phyloP scores from a whole-genome alignment of 1,140 invertebrate species.

The Drosophila pectinifera region DNA sequence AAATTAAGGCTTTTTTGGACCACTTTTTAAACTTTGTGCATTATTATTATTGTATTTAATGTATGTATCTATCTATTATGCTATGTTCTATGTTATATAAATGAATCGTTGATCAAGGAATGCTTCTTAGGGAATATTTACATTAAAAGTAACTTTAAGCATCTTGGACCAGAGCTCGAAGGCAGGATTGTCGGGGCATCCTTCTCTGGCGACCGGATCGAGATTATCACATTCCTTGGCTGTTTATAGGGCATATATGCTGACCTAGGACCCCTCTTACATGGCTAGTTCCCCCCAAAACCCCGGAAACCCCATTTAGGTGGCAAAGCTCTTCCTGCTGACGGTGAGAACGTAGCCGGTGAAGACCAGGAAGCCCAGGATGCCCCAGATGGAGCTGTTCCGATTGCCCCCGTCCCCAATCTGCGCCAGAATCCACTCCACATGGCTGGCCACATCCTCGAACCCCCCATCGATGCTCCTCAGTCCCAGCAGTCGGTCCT shows the following conservation, averaged over 20 bases:
- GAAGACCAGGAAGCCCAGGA: constrained; percentile 62
- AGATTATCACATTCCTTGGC: constrained; percentile 65
- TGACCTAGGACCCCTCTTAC: constrained; percentile 13
- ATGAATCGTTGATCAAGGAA: constrained; percentile 16
- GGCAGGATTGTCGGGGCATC: background rate
- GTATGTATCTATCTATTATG: constrained; percentile 20
- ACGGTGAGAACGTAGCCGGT: constrained; percentile 67
- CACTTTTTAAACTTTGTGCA: too few relatives aligned
- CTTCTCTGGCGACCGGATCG: background rate
- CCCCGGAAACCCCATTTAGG: background rate
- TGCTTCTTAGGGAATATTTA: too few relatives aligned
- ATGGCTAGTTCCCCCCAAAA: constrained; percentile 6
- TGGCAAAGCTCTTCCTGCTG: constrained; percentile 49
- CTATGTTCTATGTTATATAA: constrained; percentile 1
- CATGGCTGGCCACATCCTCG: constrained; percentile 69
- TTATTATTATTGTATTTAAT: constrained; percentile 16
- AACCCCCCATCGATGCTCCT: constrained; percentile 37
- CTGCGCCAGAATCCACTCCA: constrained; percentile 62
- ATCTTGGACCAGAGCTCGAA: background rate
- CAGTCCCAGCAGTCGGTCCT: constrained; percentile 44
- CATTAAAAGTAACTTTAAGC: background rate
- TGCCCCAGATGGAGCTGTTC: constrained; percentile 76
- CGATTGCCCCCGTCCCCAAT: constrained; percentile 71
- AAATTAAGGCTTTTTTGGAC: too few relatives aligned
- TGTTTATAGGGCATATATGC: too few relatives aligned